Evolutionary conservation across 1,140 invertebrate species (phyloP).

Genomic region (Orchesella cincta): DNA sequence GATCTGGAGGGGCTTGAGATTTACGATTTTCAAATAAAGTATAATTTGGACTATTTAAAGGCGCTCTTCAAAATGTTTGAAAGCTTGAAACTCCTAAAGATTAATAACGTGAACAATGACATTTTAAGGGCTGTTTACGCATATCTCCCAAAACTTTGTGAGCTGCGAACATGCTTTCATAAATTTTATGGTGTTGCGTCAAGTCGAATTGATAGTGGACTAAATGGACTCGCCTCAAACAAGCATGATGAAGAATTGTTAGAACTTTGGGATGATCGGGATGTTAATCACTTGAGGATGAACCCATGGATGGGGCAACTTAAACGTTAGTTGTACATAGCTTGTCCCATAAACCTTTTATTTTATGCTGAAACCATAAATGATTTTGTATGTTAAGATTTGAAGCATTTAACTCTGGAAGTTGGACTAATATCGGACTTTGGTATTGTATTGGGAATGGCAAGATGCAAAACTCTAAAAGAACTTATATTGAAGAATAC

Average conservation of each 20-base stretch:
- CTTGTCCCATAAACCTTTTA: neutral
- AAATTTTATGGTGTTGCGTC: constrained; percentile 21
- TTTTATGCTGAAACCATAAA: neutral
- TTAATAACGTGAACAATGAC: constrained; percentile 26
- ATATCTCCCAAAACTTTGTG: neutral
- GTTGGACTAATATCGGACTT: constrained; percentile 18
- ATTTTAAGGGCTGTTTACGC: neutral
- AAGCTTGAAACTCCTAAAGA: neutral
- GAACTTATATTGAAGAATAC: constrained; percentile 19
- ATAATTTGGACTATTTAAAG: neutral
- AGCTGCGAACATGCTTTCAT: constrained; percentile 18
- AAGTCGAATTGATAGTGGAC: constrained; percentile 7
- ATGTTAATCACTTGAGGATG: constrained; percentile 6
- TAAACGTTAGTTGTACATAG: neutral
- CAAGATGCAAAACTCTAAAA: neutral
- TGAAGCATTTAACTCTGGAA: constrained; percentile 17
- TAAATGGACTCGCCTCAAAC: neutral
- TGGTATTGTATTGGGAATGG: constrained; percentile 22
- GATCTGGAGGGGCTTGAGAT: constrained; percentile 7
- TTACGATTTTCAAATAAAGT: constrained; percentile 24
- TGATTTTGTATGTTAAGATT: constrained; percentile 9
- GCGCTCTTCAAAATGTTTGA: neutral
- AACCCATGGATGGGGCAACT: constrained; percentile 19
- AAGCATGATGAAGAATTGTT: constrained; percentile 17
- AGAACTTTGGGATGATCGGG: constrained; percentile 5